Conservation (phyloP, 2,113 vertebrate species). For the Cyprinodon variegatus region DNA sequence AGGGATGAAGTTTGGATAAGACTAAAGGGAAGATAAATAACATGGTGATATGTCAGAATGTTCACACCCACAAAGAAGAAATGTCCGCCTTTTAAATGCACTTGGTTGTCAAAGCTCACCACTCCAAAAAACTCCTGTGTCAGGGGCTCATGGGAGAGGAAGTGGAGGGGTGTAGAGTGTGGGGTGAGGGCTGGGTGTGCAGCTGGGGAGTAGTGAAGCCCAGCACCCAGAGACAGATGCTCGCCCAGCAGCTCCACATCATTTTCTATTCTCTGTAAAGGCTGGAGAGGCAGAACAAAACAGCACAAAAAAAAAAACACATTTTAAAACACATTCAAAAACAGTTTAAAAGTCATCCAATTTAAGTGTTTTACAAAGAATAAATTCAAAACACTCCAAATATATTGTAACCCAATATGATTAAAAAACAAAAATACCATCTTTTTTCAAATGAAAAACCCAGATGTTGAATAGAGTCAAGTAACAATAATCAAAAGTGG, state of each 20-base stretch:
- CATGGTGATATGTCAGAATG: not conserved
- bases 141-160: conserved; percentile 93
- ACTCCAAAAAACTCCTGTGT: conserved; percentile 96
- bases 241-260: conserved; percentile 97
- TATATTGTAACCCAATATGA: not conserved
- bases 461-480: too few relatives aligned
- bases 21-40: conserved; percentile 70
- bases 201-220: conserved; percentile 91
- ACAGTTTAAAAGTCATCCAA: not conserved
- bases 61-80: not conserved
- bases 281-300: conserved; percentile 70
- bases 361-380: not conserved
- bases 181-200: conserved; percentile 90
- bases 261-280: conserved; percentile 98
- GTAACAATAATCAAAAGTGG: too few relatives aligned
- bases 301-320: not conserved
- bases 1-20: conserved; percentile 95
- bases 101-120: conserved; percentile 80
- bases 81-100: not conserved
- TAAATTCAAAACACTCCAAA: not conserved
- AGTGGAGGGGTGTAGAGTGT: conserved; percentile 92
- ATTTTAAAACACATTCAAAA: too few relatives aligned
- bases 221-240: conserved; percentile 90
- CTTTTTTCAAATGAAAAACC: too few relatives aligned
- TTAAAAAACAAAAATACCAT: too few relatives aligned